phyloP scores from a whole-genome alignment of 2,888 invertebrate genomes.

The Eupithecia inturbata region DNA sequence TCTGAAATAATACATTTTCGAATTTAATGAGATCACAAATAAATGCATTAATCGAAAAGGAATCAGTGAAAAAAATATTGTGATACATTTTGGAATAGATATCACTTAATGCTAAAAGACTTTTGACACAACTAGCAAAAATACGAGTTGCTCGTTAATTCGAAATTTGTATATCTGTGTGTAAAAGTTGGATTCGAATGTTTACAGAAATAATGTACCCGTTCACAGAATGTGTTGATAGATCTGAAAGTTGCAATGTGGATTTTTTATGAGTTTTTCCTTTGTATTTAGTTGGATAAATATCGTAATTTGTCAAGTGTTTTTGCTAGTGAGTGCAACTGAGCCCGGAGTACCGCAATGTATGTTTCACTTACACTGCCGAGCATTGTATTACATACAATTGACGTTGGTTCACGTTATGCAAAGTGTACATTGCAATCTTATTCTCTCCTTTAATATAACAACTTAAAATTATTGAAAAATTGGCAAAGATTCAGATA shows the following conservation, averaged over 20 bases:
- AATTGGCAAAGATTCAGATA: conserved; percentile 49
- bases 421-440: conserved; percentile 80
- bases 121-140: conserved; percentile 28
- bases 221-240: not conserved
- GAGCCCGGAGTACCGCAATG: conserved; percentile 52
- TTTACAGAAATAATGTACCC: not conserved
- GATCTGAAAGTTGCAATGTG: not conserved
- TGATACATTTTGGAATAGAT: conserved; percentile 45
- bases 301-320: conserved; percentile 8
- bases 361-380: conserved; percentile 62
- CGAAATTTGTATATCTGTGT: not conserved
- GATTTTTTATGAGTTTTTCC: not conserved
- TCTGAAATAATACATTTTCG: conserved; percentile 43
- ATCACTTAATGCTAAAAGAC: conserved; percentile 42
- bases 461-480: conserved; percentile 69
- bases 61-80: conserved; percentile 49
- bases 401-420: conserved; percentile 71
- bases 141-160: not conserved
- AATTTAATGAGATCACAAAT: conserved; percentile 76
- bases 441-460: conserved; percentile 81
- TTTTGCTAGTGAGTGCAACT: conserved; percentile 19
- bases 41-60: conserved; percentile 73
- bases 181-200: not conserved
- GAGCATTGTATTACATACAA: conserved; percentile 80
- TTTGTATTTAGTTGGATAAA: not conserved